Base-by-base conservation (phyloP, 2,797 vertebrate species). In the Sebastes alutus region DNA sequence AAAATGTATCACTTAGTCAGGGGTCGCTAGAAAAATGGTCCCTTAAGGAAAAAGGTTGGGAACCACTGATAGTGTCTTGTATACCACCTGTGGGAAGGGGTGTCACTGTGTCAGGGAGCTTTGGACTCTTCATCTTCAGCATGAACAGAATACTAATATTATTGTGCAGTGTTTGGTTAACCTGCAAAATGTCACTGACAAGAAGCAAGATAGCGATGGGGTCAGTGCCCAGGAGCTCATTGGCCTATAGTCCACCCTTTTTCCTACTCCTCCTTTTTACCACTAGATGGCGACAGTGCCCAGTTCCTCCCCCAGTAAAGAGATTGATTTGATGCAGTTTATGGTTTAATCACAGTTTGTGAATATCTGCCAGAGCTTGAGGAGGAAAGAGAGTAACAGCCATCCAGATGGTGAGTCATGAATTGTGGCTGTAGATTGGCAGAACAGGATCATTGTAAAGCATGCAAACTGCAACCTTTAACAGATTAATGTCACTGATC, bases 401-500 rank as follows among this genome's bases (percentile, higher is more conserved):
- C 56, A 61, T 54, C 84, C 91, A 92, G 89, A 91, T 90, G 88
- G 87, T 30, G 70, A 75, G 59, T 72, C 67, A 4, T 90, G 62
- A 89, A 78, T 79, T 80, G 32, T 71, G 65, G 52, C 72, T 67
- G 7, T 46, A 14, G 77, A 56, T 27, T 86, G 77, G 84, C 78
- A 74, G 72, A 63, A 56, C 38, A 72, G 77, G 65, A 27, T 81
- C 52, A 72, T 16, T 86, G 64, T 69, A 76, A 79, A 76, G 68
- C 69, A 73, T 73, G 58, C 78, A 89, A 80, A 89, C 74, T 33
- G 62, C 79, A 85, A 70, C 77, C 77, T 88, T 87, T 80, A 76
- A 83, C 67, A 84, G 83, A 91, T 88, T 71, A 86, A 83, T 90
- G 81, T 80, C 68, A 78, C 56, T n/a, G 63, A 83, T 90, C 78